Conservation (phyloP, 2,888 invertebrate genomes). For the Cosmia pyralina region DNA sequence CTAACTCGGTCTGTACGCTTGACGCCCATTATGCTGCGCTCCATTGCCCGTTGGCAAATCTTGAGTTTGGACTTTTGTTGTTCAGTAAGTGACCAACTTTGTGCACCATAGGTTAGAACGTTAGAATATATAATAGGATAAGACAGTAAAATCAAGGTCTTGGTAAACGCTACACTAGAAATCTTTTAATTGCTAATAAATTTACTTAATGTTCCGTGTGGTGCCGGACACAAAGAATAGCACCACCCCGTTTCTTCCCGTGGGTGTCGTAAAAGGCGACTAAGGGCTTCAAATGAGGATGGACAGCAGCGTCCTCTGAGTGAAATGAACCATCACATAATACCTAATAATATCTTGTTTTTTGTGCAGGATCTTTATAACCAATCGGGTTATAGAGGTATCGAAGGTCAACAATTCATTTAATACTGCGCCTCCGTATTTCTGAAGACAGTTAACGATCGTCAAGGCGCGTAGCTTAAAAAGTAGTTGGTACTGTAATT, state of each 20-base stretch:
- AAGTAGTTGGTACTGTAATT: background rate
- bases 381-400: background rate
- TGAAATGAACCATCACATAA: background rate
- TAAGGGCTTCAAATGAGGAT: conserved; percentile 32
- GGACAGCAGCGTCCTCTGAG: conserved; percentile 4
- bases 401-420: background rate
- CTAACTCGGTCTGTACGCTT: no score
- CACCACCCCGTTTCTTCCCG: conserved; percentile 40
- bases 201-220: conserved; percentile 23
- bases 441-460: background rate
- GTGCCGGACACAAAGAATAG: conserved; percentile 52
- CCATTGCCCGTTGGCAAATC: no score
- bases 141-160: background rate
- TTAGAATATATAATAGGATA: background rate
- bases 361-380: background rate
- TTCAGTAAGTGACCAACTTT: no score
- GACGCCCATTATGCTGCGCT: no score
- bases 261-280: conserved; percentile 58
- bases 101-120: no score
- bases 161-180: background rate
- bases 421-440: background rate
- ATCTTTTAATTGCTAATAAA: background rate
- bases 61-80: no score
- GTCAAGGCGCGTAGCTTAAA: background rate
- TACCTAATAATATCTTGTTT: no score